Evolutionary conservation across 2,888 invertebrate species (phyloP).

Genomic region (Apodemia duryi): DNA sequence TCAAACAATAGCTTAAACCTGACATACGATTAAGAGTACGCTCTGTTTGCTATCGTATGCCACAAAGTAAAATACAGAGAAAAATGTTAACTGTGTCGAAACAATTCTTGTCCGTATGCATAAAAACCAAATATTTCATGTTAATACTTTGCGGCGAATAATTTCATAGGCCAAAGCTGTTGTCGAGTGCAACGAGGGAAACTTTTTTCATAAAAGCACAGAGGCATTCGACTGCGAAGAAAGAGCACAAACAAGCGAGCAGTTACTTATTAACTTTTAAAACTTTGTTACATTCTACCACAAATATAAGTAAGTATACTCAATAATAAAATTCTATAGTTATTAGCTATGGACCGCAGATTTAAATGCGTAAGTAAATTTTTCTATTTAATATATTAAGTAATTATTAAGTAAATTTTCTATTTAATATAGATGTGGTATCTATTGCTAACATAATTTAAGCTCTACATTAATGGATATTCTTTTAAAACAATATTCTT

Average conservation of each 20-base stretch:
- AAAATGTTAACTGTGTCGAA: neutral
- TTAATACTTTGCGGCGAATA: constrained; percentile 41
- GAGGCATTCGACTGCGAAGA: constrained; percentile 58
- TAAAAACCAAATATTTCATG: constrained; percentile 21
- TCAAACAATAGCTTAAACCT: too few relatives aligned
- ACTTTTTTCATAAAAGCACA: constrained; percentile 76
- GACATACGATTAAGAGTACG: too few relatives aligned
- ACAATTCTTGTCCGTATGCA: neutral
- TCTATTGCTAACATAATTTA: too few relatives aligned
- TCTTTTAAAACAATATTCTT: too few relatives aligned
- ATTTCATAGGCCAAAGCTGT: constrained; percentile 49
- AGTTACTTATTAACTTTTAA: constrained; percentile 72
- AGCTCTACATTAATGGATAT: too few relatives aligned
- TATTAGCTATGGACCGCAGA: too few relatives aligned
- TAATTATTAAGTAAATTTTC: too few relatives aligned
- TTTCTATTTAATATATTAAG: too few relatives aligned
- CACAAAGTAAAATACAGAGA: neutral
- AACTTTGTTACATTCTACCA: constrained; percentile 45
- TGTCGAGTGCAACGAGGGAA: constrained; percentile 58
- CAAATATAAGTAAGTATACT: neutral
- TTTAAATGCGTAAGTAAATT: too few relatives aligned
- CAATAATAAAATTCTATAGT: neutral
- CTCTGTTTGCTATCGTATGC: too few relatives aligned
- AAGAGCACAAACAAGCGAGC: constrained; percentile 58
- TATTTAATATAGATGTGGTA: too few relatives aligned